phyloP scores from a whole-genome alignment of 1,140 invertebrate species.

The Orussus abietinus region DNA sequence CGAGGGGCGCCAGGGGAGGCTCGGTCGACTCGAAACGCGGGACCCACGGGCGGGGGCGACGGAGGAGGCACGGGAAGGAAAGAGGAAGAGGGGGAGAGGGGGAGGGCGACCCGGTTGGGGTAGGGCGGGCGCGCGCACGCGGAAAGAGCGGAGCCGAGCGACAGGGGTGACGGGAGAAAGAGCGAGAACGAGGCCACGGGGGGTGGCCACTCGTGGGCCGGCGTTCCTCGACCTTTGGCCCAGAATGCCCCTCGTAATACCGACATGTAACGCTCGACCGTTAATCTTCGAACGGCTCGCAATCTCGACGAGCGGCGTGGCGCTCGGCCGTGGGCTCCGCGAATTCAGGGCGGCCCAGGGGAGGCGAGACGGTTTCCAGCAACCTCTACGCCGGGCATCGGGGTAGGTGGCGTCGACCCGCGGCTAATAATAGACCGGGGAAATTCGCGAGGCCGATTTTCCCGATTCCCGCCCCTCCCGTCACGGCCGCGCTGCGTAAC shows the following conservation, averaged over 20 bases:
- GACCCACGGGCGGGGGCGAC: not conserved
- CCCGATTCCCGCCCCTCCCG: no score
- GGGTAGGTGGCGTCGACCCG: no score
- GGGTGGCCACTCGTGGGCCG: slow-evolving; percentile 16
- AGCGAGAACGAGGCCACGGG: slow-evolving; percentile 17
- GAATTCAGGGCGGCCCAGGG: slow-evolving; percentile 24
- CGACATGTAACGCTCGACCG: slow-evolving; percentile 35
- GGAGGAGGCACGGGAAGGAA: slow-evolving; percentile 8
- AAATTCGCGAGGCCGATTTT: no score
- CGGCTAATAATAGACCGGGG: no score
- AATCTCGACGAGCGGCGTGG: slow-evolving; percentile 16
- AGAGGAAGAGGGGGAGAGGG: slow-evolving; percentile 3
- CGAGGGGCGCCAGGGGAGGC: no score
- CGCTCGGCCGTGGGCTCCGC: not conserved
- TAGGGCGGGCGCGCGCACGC: slow-evolving; percentile 39
- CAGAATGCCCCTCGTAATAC: slow-evolving; percentile 41
- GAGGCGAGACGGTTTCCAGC: no score
- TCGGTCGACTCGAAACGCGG: no score
- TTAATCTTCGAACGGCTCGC: slow-evolving; percentile 28
- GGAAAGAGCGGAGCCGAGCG: slow-evolving; percentile 21
- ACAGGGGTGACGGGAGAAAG: slow-evolving; percentile 23
- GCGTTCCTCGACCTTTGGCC: slow-evolving; percentile 54
- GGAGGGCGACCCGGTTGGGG: slow-evolving; percentile 31
- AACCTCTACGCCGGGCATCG: no score
- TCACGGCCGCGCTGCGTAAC: no score